Base-by-base conservation (phyloP, 2,797 vertebrate genomes). In the Threskiornis aethiopicus region DNA sequence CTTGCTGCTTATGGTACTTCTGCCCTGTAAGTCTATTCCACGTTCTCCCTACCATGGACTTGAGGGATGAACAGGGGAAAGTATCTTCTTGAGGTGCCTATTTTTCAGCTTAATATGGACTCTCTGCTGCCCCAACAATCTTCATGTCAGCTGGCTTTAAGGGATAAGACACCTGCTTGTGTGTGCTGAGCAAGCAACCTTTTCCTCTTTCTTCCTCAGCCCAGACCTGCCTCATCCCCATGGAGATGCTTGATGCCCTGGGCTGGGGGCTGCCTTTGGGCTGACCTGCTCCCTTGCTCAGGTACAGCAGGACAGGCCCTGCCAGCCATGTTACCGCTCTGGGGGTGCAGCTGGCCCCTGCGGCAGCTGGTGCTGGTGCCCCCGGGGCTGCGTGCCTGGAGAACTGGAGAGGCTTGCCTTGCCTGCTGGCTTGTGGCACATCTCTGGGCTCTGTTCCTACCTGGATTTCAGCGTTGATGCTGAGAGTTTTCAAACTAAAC, bases 201-300 rank as follows among this genome's bases (percentile, higher is more conserved):
- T 28, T 29, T 22, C 33, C 10, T 19, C 11, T 44, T 4, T 49
- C 13, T 54, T 26, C n/a, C 18, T 62, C n/a, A 62, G 44, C 29
- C n/a, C 66, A 51, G 76, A 42, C 52, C 33, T 39, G 22, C 7
- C 49, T 52, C 37, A 17, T 16, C 5, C 12, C 41, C 24, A 5
- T 0, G 0, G 37, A 35, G 29, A 1, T 41, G 52, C n/a, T 57
- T 5, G 37, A 2, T 58, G 18, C 10, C 26, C 70, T 29, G 82
- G 33, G 31, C 47, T 46, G 55, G 39, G 35, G 51, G 20, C 20
- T 82, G 57, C 11, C 39, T 7, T 37, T 2, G 2, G 35, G 49
- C 67, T 78, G 71, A 6, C 31, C 80, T 39, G 46, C 35, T 39
- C 16, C n/a, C 46, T 44, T 0, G 2, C 11, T 41, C 55, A 12